Base-by-base conservation (phyloP, 2,113 vertebrate species). In the Psettodes erumei region DNA sequence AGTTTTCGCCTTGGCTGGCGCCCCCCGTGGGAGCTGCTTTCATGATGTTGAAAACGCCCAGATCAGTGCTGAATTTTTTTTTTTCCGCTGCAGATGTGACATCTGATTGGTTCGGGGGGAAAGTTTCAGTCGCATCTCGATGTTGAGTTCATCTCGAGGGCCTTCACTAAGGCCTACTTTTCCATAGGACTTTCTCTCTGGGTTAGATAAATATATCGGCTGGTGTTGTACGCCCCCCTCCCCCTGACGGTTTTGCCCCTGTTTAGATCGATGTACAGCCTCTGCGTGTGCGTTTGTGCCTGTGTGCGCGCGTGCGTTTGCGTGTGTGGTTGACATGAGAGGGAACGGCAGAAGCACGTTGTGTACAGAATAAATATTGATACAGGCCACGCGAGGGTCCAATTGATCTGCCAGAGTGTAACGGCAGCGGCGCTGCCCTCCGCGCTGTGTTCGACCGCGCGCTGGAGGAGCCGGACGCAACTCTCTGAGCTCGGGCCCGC, bases 341-440 rank as follows among this genome's bases (percentile, higher is more conserved):
- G 81, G 66, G 81, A 88, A 78, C 60, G 32, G 86, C 85, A 86
- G 86, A 66, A 85, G 90, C 84, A 85, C 82, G 82, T 80, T 91
- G 89, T 87, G 88, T 88, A 83, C 88, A 92, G 90, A 92, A 93
- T 93, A 94, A 94, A 94, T 94, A 93, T 93, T 93, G 93, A 94
- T 92, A 92, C 90, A 91, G 88, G 92, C 82, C 66, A 84, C 89
- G 90, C 90, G 84, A 87, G 84, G 85, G 85, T 90, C 86, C 79
- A 85, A 92, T 93, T 93, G 90, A 92, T 94, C 84, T 33, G 71
- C 38, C 65, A 21, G 76, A 77, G 77, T 75, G 69, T 85, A 90
- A 85, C 25, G 16, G 62, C 65, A 79, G 80, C 76, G 58, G 58
- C 2, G 63, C 67, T 47, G 61, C 77, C 71, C 77, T 80, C 48